Evolutionary conservation across 1,140 invertebrate genomes (phyloP).

Genomic region (Octopus bimaculoides): DNA sequence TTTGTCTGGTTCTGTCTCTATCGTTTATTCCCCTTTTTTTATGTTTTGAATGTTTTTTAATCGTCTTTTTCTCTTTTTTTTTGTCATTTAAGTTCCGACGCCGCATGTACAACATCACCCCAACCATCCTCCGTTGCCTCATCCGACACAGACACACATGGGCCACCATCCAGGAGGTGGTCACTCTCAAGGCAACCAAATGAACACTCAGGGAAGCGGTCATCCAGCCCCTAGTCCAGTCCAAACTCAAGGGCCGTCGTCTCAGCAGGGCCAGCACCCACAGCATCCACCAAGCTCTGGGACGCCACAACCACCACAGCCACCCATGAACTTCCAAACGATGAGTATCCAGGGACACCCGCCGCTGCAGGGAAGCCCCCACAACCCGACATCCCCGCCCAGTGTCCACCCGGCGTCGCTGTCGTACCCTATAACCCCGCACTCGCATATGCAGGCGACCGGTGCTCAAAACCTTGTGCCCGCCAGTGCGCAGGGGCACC

Average conservation of each 20-base stretch:
- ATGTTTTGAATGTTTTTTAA: too few species aligned
- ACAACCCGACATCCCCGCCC: conserved; percentile 5
- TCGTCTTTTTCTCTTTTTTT: too few species aligned
- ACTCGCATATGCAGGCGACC: conserved; percentile 3
- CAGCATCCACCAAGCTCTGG: conserved; percentile 9
- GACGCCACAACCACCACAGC: conserved; percentile 1
- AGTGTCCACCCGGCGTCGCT: conserved; percentile 11
- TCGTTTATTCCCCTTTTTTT: too few species aligned
- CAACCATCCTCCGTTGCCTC: background rate
- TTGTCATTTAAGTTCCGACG: background rate
- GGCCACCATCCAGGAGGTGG: conserved; percentile 1
- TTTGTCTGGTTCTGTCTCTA: too few species aligned
- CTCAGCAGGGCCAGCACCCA: conserved; percentile 8
- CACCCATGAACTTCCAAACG: background rate
- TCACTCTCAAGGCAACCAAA: background rate
- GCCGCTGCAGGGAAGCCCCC: conserved; percentile 7
- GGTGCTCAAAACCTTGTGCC: background rate
- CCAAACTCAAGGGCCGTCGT: conserved; percentile 12
- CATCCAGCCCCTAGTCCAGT: conserved; percentile 9
- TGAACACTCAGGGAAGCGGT: conserved; percentile 11
- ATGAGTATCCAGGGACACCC: conserved; percentile 11
- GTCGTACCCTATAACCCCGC: conserved; percentile 2
- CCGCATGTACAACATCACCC: background rate
- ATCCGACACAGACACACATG: conserved; percentile 11
- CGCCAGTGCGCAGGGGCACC: background rate